Conservation (phyloP, 64 coral and sea anemone species). For the Porites australiensis region DNA sequence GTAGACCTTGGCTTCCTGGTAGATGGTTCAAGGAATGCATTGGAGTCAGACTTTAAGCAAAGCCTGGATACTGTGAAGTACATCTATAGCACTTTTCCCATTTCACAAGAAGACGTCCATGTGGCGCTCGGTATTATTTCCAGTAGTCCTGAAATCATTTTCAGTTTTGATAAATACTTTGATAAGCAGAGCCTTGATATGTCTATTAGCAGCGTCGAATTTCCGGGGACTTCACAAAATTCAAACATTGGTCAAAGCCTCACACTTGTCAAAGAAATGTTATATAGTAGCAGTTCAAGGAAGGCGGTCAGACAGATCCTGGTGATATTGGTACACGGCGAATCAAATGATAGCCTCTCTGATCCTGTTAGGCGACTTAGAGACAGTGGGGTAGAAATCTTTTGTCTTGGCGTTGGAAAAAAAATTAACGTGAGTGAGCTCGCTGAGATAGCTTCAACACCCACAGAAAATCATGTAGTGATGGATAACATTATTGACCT, state of each 20-base stretch:
- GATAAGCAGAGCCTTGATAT: constrained; percentile 57
- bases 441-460: constrained; percentile 18
- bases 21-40: constrained; percentile 72
- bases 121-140: constrained; percentile 78
- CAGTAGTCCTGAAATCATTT: constrained; percentile 67
- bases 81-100: constrained; percentile 75
- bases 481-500: constrained; percentile 12
- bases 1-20: constrained; percentile 82
- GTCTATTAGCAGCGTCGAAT: constrained; percentile 62
- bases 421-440: background rate
- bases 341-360: constrained; percentile 63
- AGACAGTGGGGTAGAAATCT: constrained; percentile 80
- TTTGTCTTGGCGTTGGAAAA: constrained; percentile 59
- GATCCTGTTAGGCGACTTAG: constrained; percentile 61
- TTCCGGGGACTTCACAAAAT: constrained; percentile 45
- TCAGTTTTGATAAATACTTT: constrained; percentile 82
- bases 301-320: constrained; percentile 60
- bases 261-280: constrained; percentile 21
- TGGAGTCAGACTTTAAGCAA: constrained; percentile 66
- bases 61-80: constrained; percentile 73
- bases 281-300: constrained; percentile 50
- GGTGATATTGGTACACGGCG: constrained; percentile 59
- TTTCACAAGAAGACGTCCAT: constrained; percentile 65
- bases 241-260: constrained; percentile 70
- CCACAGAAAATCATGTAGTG: constrained; percentile 27